Evolutionary conservation across 2,113 vertebrate genomes (phyloP), one percentile per base, ranked within the genome.

Genomic region (Pterocles orientalis): DNA sequence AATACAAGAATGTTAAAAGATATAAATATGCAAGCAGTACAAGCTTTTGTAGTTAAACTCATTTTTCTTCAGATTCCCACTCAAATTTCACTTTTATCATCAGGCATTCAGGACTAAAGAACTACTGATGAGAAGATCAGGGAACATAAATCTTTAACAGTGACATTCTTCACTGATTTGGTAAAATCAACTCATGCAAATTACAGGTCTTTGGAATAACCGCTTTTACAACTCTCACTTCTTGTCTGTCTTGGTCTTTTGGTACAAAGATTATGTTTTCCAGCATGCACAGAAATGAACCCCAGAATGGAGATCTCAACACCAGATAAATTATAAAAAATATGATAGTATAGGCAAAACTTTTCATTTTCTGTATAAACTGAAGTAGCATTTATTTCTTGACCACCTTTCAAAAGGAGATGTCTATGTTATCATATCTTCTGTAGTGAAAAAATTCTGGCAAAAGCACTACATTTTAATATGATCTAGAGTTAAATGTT

Each of bases 41-140:
- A 92, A 95, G 83, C 51, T 91, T 92, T 88, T 92, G 72, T 89
- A 86, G 80, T 94, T 81, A 88, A 73, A 78, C 18, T 75, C 51
- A 75, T 84, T 92, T 92, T 94, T 91, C 77, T 92, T 94, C 39
- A 88, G 64, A 91, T 92, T 47, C 51, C 18, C 69, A 75, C 29
- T 92, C 69, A 78, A 92, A 86, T 78, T 86, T 75, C 77, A 79
- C 81, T 96, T 96, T 86, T 82, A 86, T 93, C 76, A 94, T 90
- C 82, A 94, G 47, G 86, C 36, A 73, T 86, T 86, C 76, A 91
- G 33, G 43, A 84, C 41, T 57, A 70, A 28, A 65, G 56, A 69
- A 65, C 45, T 80, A 82, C 77, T 66, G 53, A 94, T 83, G 71
- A 93, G 93, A 85, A 79, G 90, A 93, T 61, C 75, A 65, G 76